Evolutionary conservation across 1,140 invertebrate genomes (phyloP).

Genomic region (Amyelois transitella): DNA sequence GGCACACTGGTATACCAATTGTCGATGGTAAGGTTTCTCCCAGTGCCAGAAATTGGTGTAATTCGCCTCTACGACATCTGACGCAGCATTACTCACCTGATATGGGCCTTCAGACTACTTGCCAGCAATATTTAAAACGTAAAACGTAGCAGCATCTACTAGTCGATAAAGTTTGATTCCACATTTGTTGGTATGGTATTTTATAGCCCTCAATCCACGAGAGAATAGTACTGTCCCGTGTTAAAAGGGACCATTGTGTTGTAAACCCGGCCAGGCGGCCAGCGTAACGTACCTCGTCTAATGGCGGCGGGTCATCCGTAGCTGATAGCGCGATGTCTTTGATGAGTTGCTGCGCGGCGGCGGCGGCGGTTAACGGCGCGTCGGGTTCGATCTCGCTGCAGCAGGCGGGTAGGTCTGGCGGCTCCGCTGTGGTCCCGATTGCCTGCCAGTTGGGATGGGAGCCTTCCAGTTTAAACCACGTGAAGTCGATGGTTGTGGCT

Average conservation of each 20-base stretch:
- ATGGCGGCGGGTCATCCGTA: no score
- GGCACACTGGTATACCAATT: slow-evolving; percentile 52
- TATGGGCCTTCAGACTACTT: slow-evolving; percentile 35
- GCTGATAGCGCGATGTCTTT: no score
- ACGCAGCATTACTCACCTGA: slow-evolving; percentile 25
- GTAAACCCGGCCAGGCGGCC: no score
- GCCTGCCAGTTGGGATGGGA: neutral
- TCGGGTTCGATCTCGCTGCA: no score
- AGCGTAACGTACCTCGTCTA: no score
- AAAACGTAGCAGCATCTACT: slow-evolving; percentile 27
- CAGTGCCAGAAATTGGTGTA: slow-evolving; percentile 38
- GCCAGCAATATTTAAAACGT: slow-evolving; percentile 21
- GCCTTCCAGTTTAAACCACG: neutral
- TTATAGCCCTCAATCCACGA: no score
- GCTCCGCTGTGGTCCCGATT: neutral
- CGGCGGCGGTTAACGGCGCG: no score
- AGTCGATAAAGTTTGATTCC: slow-evolving; percentile 61
- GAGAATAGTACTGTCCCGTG: no score
- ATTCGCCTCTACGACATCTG: slow-evolving; percentile 44
- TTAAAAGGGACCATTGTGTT: no score
- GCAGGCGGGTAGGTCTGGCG: neutral
- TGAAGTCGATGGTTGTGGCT: neutral
- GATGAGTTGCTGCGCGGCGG: no score
- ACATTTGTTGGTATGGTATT: slow-evolving; percentile 41
- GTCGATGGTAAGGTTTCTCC: slow-evolving; percentile 52